Base-by-base conservation (phyloP, 2,888 invertebrate species). In the Stenoptilia bipunctidactyla region DNA sequence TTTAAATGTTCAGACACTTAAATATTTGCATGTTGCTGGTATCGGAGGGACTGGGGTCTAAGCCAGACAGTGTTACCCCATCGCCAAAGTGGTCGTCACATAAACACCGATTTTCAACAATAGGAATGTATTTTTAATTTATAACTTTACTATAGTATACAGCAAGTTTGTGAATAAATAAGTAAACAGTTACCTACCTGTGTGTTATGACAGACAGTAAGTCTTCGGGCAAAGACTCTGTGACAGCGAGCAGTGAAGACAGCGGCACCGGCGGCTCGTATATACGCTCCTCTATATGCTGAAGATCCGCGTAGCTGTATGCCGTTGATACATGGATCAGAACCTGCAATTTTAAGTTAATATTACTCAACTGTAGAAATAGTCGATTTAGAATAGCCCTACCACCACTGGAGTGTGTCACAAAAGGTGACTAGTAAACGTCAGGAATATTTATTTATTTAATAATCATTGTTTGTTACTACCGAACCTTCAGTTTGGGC, bases 241-340 rank as follows among this genome's bases (percentile, higher is more conserved):
- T 14, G 13, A 35, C 1, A 1, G 10, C 10, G 8, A 35, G 1
- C 13, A 35, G 3, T 3, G 14, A 2, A 9, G 10, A 9, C 1
- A 15, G 14, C 5, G 35, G 14, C 6, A 35, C 15, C 2, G 36
- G 36, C 5, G 36, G 15, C 8, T 14, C 15, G 12, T 36, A 36
- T n/a, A 36, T 15, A 4, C 6, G 6, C 20, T 36, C 36, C 12
- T 15, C 36, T 1, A 36, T 5, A 6, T 15, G n/a, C 2, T 9
- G 10, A 2, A 15, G 15, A 9, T 36, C 36, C 6, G n/a, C 8
- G 15, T 36, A 13, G 20, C 36, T 36, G 36, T 36, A 36, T 15
- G 36, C 36, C 1, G 36, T 36, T 15, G 36, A 36, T 1, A 36
- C 36, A 15, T 36, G 36, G 36, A 36, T 13, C 1, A 36, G n/a